Percentiles rank a stretch among this genome's conserved stretches.
Evolutionary conservation across 1,140 invertebrate genomes (phyloP).

Genomic region (Zophobas atratus): DNA sequence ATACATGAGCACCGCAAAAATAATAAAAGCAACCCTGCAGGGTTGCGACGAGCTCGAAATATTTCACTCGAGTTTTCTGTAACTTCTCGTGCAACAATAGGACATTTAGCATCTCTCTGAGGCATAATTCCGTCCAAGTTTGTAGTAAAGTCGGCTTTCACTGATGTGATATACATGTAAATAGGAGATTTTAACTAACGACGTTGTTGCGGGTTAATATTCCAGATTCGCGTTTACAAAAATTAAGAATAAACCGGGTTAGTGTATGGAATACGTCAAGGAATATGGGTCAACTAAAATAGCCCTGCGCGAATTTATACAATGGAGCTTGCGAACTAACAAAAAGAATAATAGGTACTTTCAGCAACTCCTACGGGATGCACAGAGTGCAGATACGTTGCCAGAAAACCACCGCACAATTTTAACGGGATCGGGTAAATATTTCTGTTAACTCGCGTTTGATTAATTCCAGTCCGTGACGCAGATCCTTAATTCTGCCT

Average conservation of each 20-base stretch:
- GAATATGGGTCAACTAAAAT: neutral
- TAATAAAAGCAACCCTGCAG: neutral
- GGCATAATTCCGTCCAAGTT: conserved; percentile 35
- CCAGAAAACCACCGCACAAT: conserved; percentile 16
- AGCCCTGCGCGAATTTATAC: no score
- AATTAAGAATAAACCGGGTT: no score
- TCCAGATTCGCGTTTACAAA: no score
- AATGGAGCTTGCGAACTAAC: no score
- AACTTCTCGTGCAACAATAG: conserved; percentile 23
- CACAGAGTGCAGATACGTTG: neutral
- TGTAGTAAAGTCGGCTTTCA: conserved; percentile 10
- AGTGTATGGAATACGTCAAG: neutral
- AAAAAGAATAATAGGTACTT: no score
- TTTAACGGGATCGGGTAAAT: conserved; percentile 23
- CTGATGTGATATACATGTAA: conserved; percentile 21
- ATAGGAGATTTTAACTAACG: conserved; percentile 10
- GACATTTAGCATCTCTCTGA: conserved; percentile 31
- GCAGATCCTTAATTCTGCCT: conserved; percentile 20
- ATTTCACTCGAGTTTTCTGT: conserved; percentile 27
- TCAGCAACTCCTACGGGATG: no score
- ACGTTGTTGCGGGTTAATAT: neutral
- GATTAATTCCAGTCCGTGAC: conserved; percentile 18
- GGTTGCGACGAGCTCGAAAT: conserved; percentile 7
- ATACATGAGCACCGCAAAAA: neutral
- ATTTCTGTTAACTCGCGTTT: conserved; percentile 9